These are phyloP conservation scores for Anas platyrhynchos DNA, from an alignment of 2,113 vertebrate genomes.

Conservation along the genomic window DNA sequence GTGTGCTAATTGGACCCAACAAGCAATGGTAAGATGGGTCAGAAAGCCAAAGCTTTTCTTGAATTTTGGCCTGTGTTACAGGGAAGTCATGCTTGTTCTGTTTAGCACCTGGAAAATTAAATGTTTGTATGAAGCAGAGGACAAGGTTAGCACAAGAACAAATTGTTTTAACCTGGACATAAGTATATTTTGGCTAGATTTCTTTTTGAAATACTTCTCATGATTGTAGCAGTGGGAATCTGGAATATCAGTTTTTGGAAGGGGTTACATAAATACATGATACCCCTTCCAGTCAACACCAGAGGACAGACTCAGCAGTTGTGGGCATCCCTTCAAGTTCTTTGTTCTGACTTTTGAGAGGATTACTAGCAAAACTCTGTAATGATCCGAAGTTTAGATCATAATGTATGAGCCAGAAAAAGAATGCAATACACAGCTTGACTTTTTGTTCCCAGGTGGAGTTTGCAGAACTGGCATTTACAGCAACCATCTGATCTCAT, in stretches of 20 bases:
- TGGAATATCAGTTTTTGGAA: conserved; percentile 33
- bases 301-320: not conserved
- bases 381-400: not conserved
- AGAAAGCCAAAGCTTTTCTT: not conserved
- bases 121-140: not conserved
- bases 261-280: not conserved
- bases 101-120: conserved; percentile 28
- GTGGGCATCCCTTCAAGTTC: not conserved
- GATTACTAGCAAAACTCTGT: not conserved
- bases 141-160: not conserved
- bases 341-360: not conserved
- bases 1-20: conserved; percentile 38
- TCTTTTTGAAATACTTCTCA: not conserved
- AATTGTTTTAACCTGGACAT: conserved; percentile 26
- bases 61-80: not conserved
- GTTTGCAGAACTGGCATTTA: not conserved
- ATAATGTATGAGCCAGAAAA: not conserved
- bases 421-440: not conserved
- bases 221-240: not conserved
- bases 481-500: conserved; percentile 11
- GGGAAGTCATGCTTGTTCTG: not conserved
- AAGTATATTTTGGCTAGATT: not conserved
- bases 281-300: not conserved
- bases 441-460: not conserved
- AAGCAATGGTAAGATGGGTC: not conserved